Conservation (phyloP, 37 sponge, comb jelly and placozoan genomes). For the Cladorhizidae sp. region DNA sequence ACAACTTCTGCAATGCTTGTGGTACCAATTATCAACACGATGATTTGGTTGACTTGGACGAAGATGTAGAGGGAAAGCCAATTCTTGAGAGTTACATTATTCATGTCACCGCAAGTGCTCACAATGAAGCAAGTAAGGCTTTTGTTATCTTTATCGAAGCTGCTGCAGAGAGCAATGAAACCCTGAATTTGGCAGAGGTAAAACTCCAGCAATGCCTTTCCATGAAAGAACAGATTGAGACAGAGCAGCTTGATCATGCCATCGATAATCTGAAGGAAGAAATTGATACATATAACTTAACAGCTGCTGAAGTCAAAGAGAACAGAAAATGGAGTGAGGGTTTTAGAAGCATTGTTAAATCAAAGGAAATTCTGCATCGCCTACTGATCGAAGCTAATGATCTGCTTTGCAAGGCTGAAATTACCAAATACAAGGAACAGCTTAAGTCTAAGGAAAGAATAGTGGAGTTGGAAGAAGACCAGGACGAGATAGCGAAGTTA, state of each 20-base stretch:
- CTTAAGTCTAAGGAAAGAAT: background rate
- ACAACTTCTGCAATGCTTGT: constrained; percentile 24
- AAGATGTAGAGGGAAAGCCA: background rate
- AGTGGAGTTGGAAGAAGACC: constrained; percentile 1
- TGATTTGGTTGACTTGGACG: background rate
- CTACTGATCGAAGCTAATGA: background rate
- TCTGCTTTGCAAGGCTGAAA: background rate
- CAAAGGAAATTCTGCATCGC: background rate
- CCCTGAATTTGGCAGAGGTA: background rate
- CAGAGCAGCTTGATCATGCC: constrained; percentile 3
- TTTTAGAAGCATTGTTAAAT: background rate
- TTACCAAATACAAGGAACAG: background rate
- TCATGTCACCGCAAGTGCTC: constrained; percentile 10
- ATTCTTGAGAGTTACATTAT: background rate
- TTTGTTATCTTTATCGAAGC: background rate
- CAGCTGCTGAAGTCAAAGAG: background rate
- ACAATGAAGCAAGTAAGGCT: background rate
- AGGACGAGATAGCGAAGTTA: background rate
- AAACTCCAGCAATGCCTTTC: background rate
- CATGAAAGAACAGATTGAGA: background rate
- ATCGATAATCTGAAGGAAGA: constrained; percentile 24
- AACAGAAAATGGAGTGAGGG: constrained; percentile 9
- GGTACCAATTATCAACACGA: constrained; percentile 1
- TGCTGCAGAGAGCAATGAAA: background rate
- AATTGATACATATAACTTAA: constrained; percentile 2